Base-by-base conservation (phyloP, 2,888 invertebrate genomes). In the Eueremaeus valkanovi region DNA sequence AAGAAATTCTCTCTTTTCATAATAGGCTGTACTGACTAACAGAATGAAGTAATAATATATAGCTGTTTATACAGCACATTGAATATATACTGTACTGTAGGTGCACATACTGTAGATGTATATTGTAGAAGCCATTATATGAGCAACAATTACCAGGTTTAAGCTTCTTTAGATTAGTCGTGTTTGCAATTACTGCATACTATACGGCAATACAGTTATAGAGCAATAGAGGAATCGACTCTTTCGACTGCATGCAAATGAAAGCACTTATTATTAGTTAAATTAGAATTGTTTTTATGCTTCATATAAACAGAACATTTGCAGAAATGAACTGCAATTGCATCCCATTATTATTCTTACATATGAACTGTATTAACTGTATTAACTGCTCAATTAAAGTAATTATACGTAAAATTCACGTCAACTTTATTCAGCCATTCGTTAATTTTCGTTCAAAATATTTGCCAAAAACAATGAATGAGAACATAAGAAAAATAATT, bases 271-370 rank as follows among this genome's bases (percentile, higher is more conserved):
- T 66, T 66, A 66, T 66, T 66, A 66, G 36, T 66, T 66, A 66
- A 66, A 66, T 66, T 66, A 66, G 36, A 66, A 33, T 36, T 36
- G 66, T 66, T 66, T 36, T 66, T 66, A 33, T 36, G 66, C 66
- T 36, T 66, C 66, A 66, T 36, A 66, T 66, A 21, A 58, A 3
- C 24, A 29, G 2, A 3, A 31, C 24, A 33, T 36, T 33, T 36
- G 13, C 18, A 66, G n/a, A 66, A 66, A 40, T 66, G 36, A 33
- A 66, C 13, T 18, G 36, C 21, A 49, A 58, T 18, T 66, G n/a
- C n/a, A n/a, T n/a, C n/a, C n/a, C n/a, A n/a, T n/a, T n/a, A n/a
- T n/a, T n/a, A n/a, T n/a, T 36, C 66, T 66, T 66, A 49, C 49
- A 40, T 31, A 45, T n/a, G n/a, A n/a, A n/a, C n/a, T n/a, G n/a